Conservation (phyloP, 2,888 invertebrate genomes). For the Nomada goodeniana region DNA sequence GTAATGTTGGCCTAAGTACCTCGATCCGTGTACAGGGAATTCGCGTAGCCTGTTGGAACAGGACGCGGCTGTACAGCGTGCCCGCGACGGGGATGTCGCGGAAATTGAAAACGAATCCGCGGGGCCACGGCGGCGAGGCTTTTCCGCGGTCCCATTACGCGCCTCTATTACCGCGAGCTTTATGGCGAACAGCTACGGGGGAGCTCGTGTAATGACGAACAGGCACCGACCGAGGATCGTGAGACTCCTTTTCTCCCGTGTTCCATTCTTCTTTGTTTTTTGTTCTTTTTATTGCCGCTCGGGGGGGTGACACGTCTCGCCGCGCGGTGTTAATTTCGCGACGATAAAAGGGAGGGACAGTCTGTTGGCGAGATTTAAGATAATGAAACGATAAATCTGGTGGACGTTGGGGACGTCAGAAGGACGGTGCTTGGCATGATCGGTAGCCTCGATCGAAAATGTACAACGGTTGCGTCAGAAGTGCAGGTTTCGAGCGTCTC, state of each 20-base stretch:
- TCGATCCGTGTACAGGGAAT: slow-evolving; percentile 36
- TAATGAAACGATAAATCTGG: slow-evolving; percentile 44
- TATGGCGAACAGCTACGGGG: slow-evolving; percentile 9
- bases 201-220: background rate
- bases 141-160: slow-evolving; percentile 31
- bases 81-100: slow-evolving; percentile 24
- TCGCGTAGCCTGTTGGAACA: slow-evolving; percentile 24
- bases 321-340: slow-evolving; percentile 21
- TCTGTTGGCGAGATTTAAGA: slow-evolving; percentile 27
- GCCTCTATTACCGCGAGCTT: slow-evolving; percentile 26
- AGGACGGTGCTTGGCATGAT: background rate
- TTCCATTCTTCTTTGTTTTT: background rate
- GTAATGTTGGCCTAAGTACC: slow-evolving; percentile 62
- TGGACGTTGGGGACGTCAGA: slow-evolving; percentile 10
- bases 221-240: background rate
- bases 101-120: slow-evolving; percentile 60
- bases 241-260: background rate
- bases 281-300: background rate
- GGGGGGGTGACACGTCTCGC: slow-evolving; percentile 11
- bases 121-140: background rate
- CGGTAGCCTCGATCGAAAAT: slow-evolving; percentile 25
- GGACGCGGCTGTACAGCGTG: background rate
- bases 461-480: slow-evolving; percentile 26
- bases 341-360: background rate
- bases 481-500: background rate